Evolutionary conservation across 2,113 vertebrate genomes (phyloP), one percentile per base, ranked within the genome.

Genomic region (Pseudorectes ferrugineus): DNA sequence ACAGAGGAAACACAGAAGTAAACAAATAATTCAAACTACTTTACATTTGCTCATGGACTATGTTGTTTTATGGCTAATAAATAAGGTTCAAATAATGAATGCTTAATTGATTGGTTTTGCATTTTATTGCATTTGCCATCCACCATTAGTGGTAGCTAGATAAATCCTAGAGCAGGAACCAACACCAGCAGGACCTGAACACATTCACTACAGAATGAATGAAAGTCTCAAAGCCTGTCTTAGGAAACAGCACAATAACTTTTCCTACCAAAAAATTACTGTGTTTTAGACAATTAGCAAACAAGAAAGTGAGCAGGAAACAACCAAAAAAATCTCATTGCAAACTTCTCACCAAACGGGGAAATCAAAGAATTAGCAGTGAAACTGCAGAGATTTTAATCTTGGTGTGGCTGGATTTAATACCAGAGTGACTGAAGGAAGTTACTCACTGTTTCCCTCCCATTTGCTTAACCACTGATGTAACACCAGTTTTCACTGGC

Each of bases 1-100:
- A 81, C 28, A 85, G 46, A 83, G 62, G 43, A 85, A 94, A 95
- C 78, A 96, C 51, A 83, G 82, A 93, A 74, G 59, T 92, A 97
- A 98, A 97, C 94, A 98, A 95, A 91, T 96, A 96, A 97, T 93
- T 97, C 94, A 96, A 95, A 83, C 77, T 95, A 97, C 94, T 97
- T 95, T 97, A 92, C 85, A 84, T 79, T 95, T 91, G 66, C 42
- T 96, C 51, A 52, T 55, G 49, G 77, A 96, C 67, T 87, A 38
- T 66, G 43, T 82, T 81, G 45, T 66, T 97, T 95, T 93, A 68
- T 79, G 61, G 80, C 62, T 93, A 96, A 95, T 75, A 97, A 97
- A 85, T 74, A 94, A 95, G 58, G 72, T 95, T 88, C 89, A 91
- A 81, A 96, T 93, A 95, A 80, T 59, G 84, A 88, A 48, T 61